A percentile compares a stretch with the other conserved stretches of the same genome.
Evolutionary conservation across 2,113 vertebrate genomes (phyloP).

Genomic region (Mus musculus): GRCm39 chr6:96039001-96039500

Average conservation of each 20-base stretch:
- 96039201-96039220: not conserved
- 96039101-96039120: not conserved
- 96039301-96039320: not conserved
- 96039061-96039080: slow-evolving; percentile 22
- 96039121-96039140: not conserved
- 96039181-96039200: slow-evolving; percentile 33
- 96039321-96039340: not conserved
- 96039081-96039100: not conserved
- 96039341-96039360: not conserved
- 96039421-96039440: not conserved
- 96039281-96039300: not conserved
- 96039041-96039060: not conserved
- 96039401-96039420: not conserved
- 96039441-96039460: not conserved
- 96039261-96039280: slow-evolving; percentile 50
- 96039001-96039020: not conserved
- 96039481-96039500: not conserved
- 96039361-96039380: not conserved
- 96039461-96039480: slow-evolving; percentile 1
- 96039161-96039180: not conserved
- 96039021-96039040: slow-evolving; percentile 1
- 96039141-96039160: slow-evolving; percentile 44
- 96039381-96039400: not conserved
- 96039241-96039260: slow-evolving; percentile 31
- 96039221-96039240: slow-evolving; percentile 51